Evolutionary conservation across 2,888 invertebrate species (phyloP), one percentile per base, ranked within the genome.

Genomic region (Muschampia plurimacula): DNA sequence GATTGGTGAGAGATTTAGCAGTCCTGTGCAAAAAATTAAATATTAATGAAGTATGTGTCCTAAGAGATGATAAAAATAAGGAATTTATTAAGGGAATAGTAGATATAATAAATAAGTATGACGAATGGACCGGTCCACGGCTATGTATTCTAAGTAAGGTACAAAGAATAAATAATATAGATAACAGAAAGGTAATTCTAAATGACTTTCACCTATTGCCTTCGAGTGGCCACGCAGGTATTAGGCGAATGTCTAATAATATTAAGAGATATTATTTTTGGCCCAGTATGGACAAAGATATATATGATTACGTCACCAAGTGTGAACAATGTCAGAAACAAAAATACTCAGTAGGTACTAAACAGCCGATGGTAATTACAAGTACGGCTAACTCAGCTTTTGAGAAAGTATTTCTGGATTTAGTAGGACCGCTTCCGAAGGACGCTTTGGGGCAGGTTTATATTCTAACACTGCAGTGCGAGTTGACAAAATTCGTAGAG

Each of bases 81-180:
- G 28, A 13, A 39, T 77, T 77, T 67, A 74, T 79, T 15, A 72
- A 72, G 73, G 36, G 66, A 0, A 8, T 78, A 12, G 15, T 65
- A 13, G 32, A 77, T 36, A 75, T 74, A 64, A 75, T 79, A 70
- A 72, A 74, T 13, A 62, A 52, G 1, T 62, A 1, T 15, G 9
- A 44, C 72, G 41, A 63, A 52, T 78, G 78, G 77, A 13, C 76
- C 77, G 72, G 78, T 28, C 79, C 78, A 69, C 74, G 73, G 2
- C 62, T 79, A 49, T 76, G 73, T 75, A 69, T 81, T 49, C 71
- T 80, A 15, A 70, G n/a, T 44, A 41, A 41, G 2, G 60, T 60
- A 10, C n/a, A 68, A 60, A 60, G 60, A 32, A 60, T 68, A 44
- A 13, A 36, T 46, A 41, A 60, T 36, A 12, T 59, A 12, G 41